phyloP scores from a whole-genome alignment of 2,113 vertebrate genomes.

The Oophaga pumilio region DNA sequence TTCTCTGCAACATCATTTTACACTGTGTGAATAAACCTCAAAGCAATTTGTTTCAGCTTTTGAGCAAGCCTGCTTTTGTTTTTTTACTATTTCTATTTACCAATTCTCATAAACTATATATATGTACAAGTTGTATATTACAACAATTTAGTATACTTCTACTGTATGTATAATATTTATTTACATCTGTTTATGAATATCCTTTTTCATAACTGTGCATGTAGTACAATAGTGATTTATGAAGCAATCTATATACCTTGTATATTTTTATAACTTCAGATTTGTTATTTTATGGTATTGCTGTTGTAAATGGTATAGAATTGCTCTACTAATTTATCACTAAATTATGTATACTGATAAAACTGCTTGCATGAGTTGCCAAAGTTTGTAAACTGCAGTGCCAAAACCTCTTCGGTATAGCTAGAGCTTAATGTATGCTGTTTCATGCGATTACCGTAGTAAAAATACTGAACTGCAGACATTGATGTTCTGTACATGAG shows the following conservation, averaged over 20 bases:
- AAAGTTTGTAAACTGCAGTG: conserved; percentile 30
- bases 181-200: conserved; percentile 30
- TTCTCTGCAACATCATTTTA: neutral
- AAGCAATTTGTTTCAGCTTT: neutral
- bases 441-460: conserved; percentile 21
- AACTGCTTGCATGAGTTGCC: conserved; percentile 26
- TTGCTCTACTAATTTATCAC: neutral
- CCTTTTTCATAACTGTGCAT: conserved; percentile 34
- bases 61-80: neutral
- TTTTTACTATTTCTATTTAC: neutral
- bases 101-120: neutral
- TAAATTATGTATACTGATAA: neutral
- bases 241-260: conserved; percentile 27
- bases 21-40: neutral
- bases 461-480: conserved; percentile 20
- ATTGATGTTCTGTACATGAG: conserved; percentile 29
- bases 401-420: conserved; percentile 22
- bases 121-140: conserved; percentile 21
- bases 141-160: conserved; percentile 7
- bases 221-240: conserved; percentile 25
- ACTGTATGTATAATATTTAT: neutral
- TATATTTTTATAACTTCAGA: conserved; percentile 51
- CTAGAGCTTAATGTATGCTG: conserved; percentile 8
- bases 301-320: neutral
- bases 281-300: conserved; percentile 26